A percentile compares a stretch with the other conserved stretches of the same genome.
These are phyloP conservation scores for Motacilla alba DNA, from an alignment of 2,113 vertebrate species.

Conservation along the genomic window DNA sequence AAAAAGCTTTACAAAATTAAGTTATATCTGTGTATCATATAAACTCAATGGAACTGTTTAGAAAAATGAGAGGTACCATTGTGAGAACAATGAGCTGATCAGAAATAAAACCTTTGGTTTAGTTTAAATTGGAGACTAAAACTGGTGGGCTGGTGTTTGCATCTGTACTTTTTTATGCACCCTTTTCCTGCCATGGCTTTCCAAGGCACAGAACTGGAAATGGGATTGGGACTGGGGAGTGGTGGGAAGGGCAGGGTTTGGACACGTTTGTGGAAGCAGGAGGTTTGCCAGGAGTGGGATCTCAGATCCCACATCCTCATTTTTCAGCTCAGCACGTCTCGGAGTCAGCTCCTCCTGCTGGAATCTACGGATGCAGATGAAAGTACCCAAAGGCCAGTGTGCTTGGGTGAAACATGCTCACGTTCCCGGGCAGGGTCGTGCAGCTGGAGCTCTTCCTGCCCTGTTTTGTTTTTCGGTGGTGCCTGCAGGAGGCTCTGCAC, in stretches of 20 bases:
- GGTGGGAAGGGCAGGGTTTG: neutral
- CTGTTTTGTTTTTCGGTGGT: neutral
- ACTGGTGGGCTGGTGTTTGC: neutral
- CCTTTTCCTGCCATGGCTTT: neutral
- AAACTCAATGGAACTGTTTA: neutral
- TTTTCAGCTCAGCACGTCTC: neutral
- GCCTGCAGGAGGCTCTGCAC: neutral
- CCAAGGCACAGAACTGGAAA: neutral
- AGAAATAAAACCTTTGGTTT: neutral
- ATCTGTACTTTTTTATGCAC: neutral
- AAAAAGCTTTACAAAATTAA: neutral
- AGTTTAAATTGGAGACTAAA: neutral
- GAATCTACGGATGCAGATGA: neutral
- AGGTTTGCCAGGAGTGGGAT: neutral
- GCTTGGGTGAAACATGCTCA: neutral
- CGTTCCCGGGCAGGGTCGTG: neutral
- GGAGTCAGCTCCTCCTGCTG: neutral
- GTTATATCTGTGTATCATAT: neutral
- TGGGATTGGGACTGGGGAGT: accelerated
- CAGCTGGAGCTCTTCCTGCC: neutral
- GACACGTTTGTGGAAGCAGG: neutral
- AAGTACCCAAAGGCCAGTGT: neutral
- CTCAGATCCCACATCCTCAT: neutral
- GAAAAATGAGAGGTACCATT: neutral
- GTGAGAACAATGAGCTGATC: neutral